Evolutionary conservation across 2,888 invertebrate genomes (phyloP).

Genomic region (Lottia gigantea): DNA sequence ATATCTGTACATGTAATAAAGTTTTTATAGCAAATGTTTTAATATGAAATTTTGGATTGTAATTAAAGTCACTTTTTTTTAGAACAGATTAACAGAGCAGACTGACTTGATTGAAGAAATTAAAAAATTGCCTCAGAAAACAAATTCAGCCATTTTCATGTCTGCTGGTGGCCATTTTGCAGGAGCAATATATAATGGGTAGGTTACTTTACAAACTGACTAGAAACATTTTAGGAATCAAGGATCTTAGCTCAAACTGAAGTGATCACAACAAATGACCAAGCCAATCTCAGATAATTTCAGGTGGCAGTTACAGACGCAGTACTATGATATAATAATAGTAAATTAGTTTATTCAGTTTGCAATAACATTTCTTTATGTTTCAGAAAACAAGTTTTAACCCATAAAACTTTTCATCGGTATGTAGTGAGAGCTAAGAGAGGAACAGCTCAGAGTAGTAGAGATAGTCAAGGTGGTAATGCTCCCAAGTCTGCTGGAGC

Average conservation of each 20-base stretch:
- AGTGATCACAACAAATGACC: not conserved
- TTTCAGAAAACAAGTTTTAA: constrained; percentile 71
- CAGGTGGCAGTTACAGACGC: no score
- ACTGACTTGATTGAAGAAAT: constrained; percentile 65
- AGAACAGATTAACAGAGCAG: constrained; percentile 63
- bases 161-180: constrained; percentile 88
- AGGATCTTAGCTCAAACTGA: not conserved
- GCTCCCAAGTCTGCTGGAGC: constrained; percentile 83
- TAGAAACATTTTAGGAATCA: not conserved
- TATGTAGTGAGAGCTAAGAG: constrained; percentile 87
- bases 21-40: not conserved
- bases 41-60: not conserved
- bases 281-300: no score
- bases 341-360: no score
- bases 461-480: constrained; percentile 75
- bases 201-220: constrained; percentile 21
- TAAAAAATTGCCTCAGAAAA: constrained; percentile 66
- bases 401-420: constrained; percentile 86
- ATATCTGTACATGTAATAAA: not conserved
- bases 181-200: constrained; percentile 75
- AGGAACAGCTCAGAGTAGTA: constrained; percentile 79
- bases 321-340: no score
- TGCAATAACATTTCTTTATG: constrained; percentile 1
- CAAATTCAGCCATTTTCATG: constrained; percentile 82
- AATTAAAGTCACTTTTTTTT: constrained; percentile 24